Evolutionary conservation across 64 coral and sea anemone genomes (phyloP).

Genomic region (Actinia equina): DNA sequence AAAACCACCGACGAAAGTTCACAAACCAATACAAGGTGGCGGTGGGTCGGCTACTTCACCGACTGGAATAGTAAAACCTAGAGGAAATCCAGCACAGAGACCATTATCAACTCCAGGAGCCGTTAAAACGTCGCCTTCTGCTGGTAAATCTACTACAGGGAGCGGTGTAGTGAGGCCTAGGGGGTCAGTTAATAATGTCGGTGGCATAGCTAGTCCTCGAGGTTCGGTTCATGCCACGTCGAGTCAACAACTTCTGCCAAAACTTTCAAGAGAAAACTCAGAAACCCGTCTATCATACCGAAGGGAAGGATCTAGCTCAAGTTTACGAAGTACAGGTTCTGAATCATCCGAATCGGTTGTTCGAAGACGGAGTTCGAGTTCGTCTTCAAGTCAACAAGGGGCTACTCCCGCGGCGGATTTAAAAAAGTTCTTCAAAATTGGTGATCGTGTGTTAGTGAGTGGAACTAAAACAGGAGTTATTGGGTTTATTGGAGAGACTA

Average conservation of each 20-base stretch:
- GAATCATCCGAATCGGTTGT: conserved; percentile 43
- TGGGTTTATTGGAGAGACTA: conserved; percentile 89
- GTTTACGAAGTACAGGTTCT: conserved; percentile 67
- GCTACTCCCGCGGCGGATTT: conserved; percentile 43
- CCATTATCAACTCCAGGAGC: conserved; percentile 34
- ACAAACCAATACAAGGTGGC: conserved; percentile 85
- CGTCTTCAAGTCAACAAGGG: conserved; percentile 34
- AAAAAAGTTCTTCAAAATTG: conserved; percentile 77
- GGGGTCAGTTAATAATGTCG: conserved; percentile 15
- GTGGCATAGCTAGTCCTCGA: conserved; percentile 35
- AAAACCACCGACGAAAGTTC: conserved; percentile 73
- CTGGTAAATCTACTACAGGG: conserved; percentile 31
- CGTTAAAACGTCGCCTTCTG: conserved; percentile 30
- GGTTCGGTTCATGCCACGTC: conserved; percentile 28
- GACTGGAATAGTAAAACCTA: conserved; percentile 37
- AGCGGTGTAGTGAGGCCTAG: conserved; percentile 32
- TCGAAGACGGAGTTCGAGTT: conserved; percentile 41
- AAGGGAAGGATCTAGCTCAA: conserved; percentile 83
- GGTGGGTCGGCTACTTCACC: conserved; percentile 31
- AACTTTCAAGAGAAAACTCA: conserved; percentile 63
- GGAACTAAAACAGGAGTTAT: conserved; percentile 83
- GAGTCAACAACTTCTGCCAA: conserved; percentile 55
- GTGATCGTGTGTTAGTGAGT: conserved; percentile 91
- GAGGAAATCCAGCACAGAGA: conserved; percentile 57
- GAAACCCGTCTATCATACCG: conserved; percentile 58